phyloP scores from a whole-genome alignment of 2,797 vertebrate genomes.

The Chromobotia macracanthus region DNA sequence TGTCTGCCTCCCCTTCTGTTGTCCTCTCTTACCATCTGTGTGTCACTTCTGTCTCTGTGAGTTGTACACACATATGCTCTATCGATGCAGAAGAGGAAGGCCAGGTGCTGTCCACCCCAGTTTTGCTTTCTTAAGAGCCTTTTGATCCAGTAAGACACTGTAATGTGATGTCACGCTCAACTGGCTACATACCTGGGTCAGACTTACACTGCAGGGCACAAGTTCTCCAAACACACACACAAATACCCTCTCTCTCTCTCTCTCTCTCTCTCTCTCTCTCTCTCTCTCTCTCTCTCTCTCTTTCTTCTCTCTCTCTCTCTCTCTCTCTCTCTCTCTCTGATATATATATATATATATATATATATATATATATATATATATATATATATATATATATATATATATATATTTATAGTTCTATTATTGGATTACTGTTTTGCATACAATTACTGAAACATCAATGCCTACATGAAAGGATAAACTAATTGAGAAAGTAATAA shows the following conservation, averaged over 20 bases:
- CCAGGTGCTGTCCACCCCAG: conserved; percentile 54
- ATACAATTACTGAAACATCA: no score
- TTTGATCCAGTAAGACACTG: conserved; percentile 71
- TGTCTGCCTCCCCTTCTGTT: not conserved
- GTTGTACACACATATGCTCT: conserved; percentile 7
- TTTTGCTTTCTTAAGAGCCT: conserved; percentile 70
- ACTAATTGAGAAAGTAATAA: no score
- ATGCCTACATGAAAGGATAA: no score
- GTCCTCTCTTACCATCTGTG: not conserved
- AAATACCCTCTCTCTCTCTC: not conserved
- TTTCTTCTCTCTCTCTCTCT: conserved; percentile 35
- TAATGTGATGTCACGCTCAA: conserved; percentile 75
- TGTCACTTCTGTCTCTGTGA: not conserved
- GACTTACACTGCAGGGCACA: conserved; percentile 67
- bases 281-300: conserved; percentile 43
- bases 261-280: conserved; percentile 50
- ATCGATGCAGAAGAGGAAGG: not conserved
- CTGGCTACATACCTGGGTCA: conserved; percentile 67
- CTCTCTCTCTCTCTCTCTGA: not conserved
- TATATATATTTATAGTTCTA: no score
- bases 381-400: no score
- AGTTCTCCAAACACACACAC: conserved; percentile 23
- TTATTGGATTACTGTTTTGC: no score
- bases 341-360: no score
- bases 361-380: no score